phyloP scores from a whole-genome alignment of 2,797 vertebrate species.

The Enteromius anoplus region DNA sequence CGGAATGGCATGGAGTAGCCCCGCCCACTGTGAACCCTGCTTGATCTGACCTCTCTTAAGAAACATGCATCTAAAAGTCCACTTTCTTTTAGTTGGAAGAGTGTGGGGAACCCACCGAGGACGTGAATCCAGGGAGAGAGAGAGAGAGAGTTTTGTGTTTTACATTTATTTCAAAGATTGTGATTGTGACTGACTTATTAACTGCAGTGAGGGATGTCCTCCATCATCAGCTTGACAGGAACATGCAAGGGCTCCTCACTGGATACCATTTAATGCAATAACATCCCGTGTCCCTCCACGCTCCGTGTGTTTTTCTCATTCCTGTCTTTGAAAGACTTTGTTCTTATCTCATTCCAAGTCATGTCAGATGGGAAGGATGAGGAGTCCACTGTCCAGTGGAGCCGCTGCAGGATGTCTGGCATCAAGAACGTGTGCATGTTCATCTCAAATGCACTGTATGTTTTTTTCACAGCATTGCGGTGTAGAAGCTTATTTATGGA shows the following conservation, averaged over 20 bases:
- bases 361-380: conserved; percentile 48
- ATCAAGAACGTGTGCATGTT: conserved; percentile 40
- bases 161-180: conserved; percentile 17
- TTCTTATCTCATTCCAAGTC: conserved; percentile 40
- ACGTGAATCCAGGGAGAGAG: conserved; percentile 8
- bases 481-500: background rate
- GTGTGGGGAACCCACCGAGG: conserved; percentile 34
- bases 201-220: conserved; percentile 58
- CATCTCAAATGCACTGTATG: conserved; percentile 10
- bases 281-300: conserved; percentile 72
- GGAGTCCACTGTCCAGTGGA: conserved; percentile 28
- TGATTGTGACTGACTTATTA: conserved; percentile 37
- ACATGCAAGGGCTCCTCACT: conserved; percentile 87
- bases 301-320: conserved; percentile 39
- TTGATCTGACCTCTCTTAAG: conserved; percentile 64
- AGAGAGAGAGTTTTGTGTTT: background rate
- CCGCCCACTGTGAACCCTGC: conserved; percentile 80
- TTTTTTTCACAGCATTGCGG: conserved; percentile 15
- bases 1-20: conserved; percentile 97
- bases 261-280: conserved; percentile 87
- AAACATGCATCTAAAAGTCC: conserved; percentile 21
- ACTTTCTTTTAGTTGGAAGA: conserved; percentile 34
- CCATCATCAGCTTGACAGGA: conserved; percentile 82
- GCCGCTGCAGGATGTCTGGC: conserved; percentile 37
- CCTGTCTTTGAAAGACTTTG: conserved; percentile 27